Base-by-base conservation (phyloP, 2,888 invertebrate species). In the Drosophila quinaria region DNA sequence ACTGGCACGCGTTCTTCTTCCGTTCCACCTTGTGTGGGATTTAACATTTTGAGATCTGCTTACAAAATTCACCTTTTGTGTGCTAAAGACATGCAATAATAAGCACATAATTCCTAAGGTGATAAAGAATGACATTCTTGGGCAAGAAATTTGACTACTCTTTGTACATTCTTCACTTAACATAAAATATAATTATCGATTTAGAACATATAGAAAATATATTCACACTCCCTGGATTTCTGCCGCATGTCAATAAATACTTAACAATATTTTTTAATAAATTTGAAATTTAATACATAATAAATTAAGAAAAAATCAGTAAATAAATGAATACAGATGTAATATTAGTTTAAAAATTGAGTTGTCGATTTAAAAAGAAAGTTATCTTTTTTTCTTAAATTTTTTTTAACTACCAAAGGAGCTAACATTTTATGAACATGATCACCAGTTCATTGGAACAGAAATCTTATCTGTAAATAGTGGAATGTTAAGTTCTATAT, bases 1-100 rank as follows among this genome's bases (percentile, higher is more conserved):
- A 65, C 61, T 73, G 85, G 87, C 85, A 86, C 85, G 85, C 85
- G 85, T 84, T 67, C 46, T 62, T 22, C 19, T 35, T 39, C 8
- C 2, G 29, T 55, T 56, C 19, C 69, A 70, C 63, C 67, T 73
- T 85, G 77, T 79, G 72, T 56, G 71, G 74, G 56, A 60, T 50
- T 69, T 67, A 39, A 19, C 41, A 52, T 22, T 39, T 56, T 17
- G 15, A 50, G 65, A 41, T 60, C 70, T 49, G 49, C 65, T 59
- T 47, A 44, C 50, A 51, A 37, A 25, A 46, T 47, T 46, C 55
- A 70, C 41, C 70, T 71, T 52, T 56, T 70, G 76, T 75, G 2
- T 4, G n/a, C 8, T 15, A 49, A 67, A 33, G 22, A 63, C 59
- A 67, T 71, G 47, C 54, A 54, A 63, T 64, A 63, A 75, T 75